Conservation (phyloP, 2,888 invertebrate species). For the Netelia fuscicornis region DNA sequence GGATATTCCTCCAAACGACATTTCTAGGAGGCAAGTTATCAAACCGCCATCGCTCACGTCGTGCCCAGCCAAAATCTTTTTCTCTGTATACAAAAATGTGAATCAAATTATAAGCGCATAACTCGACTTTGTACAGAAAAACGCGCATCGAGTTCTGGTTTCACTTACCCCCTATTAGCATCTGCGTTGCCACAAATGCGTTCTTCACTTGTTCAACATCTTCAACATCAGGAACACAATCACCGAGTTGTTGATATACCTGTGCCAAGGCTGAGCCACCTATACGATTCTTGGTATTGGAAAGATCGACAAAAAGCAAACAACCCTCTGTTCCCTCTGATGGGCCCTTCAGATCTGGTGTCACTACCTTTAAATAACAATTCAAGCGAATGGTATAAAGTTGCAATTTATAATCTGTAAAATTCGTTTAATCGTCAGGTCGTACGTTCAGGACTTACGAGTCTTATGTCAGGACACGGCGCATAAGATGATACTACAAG, state of each 20-base stretch:
- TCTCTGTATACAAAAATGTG: slow-evolving; percentile 85
- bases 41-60: slow-evolving; percentile 99
- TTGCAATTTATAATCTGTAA: background rate
- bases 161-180: slow-evolving; percentile 89
- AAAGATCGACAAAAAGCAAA: slow-evolving; percentile 92
- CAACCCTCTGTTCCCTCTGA: slow-evolving; percentile 87
- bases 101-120: background rate
- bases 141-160: background rate
- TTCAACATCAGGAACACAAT: slow-evolving; percentile 92
- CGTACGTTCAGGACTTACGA: slow-evolving; percentile 88
- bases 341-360: slow-evolving; percentile 95
- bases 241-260: slow-evolving; percentile 93
- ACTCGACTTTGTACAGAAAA: too few relatives aligned
- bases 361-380: slow-evolving; percentile 87
- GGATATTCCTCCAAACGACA: slow-evolving; percentile 97
- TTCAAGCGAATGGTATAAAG: too few relatives aligned
- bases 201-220: slow-evolving; percentile 88
- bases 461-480: slow-evolving; percentile 95
- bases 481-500: slow-evolving; percentile 98
- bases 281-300: slow-evolving; percentile 90
- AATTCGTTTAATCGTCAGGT: background rate
- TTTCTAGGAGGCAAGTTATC: slow-evolving; percentile 95
- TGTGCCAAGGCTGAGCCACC: slow-evolving; percentile 98
- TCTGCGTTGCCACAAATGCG: slow-evolving; percentile 94
- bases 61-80: slow-evolving; percentile 93